Evolutionary conservation across 2,888 invertebrate genomes (phyloP), one percentile per base, ranked within the genome.

Genomic region (Stenodera caucasica): DNA sequence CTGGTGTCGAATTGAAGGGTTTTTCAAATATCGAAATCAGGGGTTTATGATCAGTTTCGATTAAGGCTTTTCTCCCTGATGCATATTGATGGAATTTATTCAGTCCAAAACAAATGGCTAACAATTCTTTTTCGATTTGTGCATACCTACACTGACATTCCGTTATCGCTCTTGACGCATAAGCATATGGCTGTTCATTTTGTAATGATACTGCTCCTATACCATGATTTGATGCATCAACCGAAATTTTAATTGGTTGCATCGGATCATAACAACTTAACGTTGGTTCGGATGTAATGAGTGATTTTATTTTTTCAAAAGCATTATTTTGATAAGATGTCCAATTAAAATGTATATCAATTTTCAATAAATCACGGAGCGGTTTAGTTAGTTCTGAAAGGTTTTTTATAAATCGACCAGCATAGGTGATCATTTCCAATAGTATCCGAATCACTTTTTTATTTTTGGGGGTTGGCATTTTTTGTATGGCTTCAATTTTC

Each of bases 111-210:
- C 62, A 64, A 40, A 77, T 73, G 1, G 73, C 74, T 15, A 77
- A 54, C 2, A 72, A 53, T 57, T 77, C 75, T 62, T 77, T 77
- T 59, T 77, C 75, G 9, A 78, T 77, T 61, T 75, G 72, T 18
- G 73, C 68, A 61, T 72, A 77, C 12, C 58, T 70, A 21, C 53
- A 32, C 60, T 70, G 59, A 11, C 51, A 53, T 23, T 58, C 54
- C 29, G 57, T 69, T 57, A 69, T 61, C 14, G 57, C 40, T 37
- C 63, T 29, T 26, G 69, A 70, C 3, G 63, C 63, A 52, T 56
- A 67, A 11, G 58, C 57, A 18, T 68, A 50, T 32, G 66, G 64
- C 40, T 61, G 55, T 14, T 55, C 57, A 12, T 67, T 45, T 61
- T 69, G 70, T 26, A 68, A 6, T n/a, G 69, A 66, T n/a, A n/a